A percentile compares a stretch with the other conserved stretches of the same genome.
phyloP scores from a whole-genome alignment of 2,888 invertebrate genomes.

The Caenorhabditis drosophilae region DNA sequence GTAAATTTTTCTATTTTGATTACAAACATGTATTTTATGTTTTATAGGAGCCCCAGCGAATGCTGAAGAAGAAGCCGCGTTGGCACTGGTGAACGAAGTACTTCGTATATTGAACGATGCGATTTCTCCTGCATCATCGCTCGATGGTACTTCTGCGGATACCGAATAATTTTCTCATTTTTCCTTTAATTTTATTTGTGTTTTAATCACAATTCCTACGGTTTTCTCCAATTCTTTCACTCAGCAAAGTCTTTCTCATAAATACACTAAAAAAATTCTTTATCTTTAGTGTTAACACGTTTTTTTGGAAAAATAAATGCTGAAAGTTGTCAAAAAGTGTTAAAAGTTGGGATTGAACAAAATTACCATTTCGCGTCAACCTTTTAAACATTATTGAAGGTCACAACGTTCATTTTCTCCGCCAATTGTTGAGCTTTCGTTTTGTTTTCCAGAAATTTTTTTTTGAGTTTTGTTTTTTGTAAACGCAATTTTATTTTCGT shows the following conservation, averaged over 20 bases:
- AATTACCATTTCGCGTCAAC: no score
- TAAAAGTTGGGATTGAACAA: no score
- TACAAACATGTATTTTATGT: slow-evolving; percentile 7
- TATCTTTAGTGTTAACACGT: no score
- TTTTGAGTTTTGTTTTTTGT: background rate
- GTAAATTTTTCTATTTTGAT: slow-evolving; percentile 9
- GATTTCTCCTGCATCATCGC: slow-evolving; percentile 6
- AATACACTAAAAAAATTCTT: no score
- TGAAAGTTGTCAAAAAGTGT: no score
- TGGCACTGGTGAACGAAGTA: slow-evolving; percentile 3
- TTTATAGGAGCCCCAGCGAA: slow-evolving; percentile 10
- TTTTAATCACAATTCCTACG: no score
- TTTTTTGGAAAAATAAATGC: no score
- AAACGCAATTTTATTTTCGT: background rate
- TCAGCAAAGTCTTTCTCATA: no score
- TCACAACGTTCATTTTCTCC: no score
- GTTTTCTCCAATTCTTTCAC: no score
- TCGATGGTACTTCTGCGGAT: slow-evolving; percentile 5
- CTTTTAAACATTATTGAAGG: no score
- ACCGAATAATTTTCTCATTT: slow-evolving; percentile 4
- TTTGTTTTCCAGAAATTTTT: background rate
- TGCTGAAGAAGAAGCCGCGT: slow-evolving; percentile 8
- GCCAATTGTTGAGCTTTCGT: background rate
- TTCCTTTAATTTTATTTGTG: slow-evolving; percentile 8
- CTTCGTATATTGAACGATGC: slow-evolving; percentile 6